These are phyloP conservation scores for Poeciliopsis occidentalis DNA, from an alignment of 2,113 vertebrate species.

Conservation along the genomic window DNA sequence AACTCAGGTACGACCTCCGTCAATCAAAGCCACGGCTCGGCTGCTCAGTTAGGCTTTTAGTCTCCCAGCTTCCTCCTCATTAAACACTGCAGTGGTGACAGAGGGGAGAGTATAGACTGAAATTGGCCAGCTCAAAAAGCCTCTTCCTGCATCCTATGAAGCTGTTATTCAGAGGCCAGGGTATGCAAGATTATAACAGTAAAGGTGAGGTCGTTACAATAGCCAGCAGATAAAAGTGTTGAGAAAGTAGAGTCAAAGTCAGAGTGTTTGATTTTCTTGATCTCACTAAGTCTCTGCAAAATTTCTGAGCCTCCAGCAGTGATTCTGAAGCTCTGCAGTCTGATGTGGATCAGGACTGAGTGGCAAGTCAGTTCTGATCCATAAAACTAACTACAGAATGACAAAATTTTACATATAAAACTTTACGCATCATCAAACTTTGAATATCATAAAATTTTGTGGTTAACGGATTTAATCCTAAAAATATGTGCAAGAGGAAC, in stretches of 20 bases:
- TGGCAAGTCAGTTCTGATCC: too few species aligned
- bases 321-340: background rate
- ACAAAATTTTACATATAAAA: background rate
- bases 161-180: background rate
- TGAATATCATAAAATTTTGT: background rate
- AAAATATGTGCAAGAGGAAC: background rate
- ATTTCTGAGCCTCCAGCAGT: background rate
- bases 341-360: background rate
- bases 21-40: conserved; percentile 40
- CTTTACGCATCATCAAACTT: background rate
- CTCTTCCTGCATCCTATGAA: background rate
- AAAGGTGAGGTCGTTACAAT: background rate
- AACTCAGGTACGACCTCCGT: conserved; percentile 15
- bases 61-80: conserved; percentile 29
- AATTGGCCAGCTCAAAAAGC: background rate
- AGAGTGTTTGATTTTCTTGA: background rate
- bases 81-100: conserved; percentile 37
- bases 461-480: background rate
- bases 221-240: background rate
- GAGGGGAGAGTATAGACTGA: conserved; percentile 26
- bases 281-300: background rate
- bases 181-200: conserved; percentile 10
- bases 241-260: background rate
- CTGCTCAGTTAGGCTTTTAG: conserved; percentile 38
- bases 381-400: too few species aligned